phyloP scores from a whole-genome alignment of 2,113 vertebrate genomes.

The Leptocoma aspasia region DNA sequence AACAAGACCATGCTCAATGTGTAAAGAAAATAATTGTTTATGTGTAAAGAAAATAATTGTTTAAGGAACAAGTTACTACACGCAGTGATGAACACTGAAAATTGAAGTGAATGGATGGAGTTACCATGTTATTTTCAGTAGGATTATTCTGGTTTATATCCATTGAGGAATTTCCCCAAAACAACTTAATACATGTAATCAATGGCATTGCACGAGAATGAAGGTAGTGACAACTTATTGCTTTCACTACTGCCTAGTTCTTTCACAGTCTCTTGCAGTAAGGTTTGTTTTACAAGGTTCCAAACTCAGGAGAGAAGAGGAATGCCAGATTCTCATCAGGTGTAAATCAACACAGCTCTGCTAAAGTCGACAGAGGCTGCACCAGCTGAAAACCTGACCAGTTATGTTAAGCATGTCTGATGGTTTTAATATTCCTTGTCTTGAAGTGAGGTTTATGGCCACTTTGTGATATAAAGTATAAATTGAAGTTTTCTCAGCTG shows the following conservation, averaged over 20 bases:
- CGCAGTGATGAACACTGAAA: neutral
- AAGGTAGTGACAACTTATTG: neutral
- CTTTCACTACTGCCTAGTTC: neutral
- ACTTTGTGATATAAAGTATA: constrained; percentile 58
- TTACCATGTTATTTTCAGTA: neutral
- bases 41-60: constrained; percentile 30
- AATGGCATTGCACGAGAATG: neutral
- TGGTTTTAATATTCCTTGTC: constrained; percentile 26
- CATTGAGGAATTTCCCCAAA: neutral
- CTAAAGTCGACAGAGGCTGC: neutral
- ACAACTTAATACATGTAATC: neutral
- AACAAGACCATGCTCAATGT: neutral
- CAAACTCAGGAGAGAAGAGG: neutral
- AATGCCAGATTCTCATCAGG: neutral
- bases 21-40: constrained; percentile 39
- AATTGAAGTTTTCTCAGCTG: constrained; percentile 72
- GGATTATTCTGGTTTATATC: neutral
- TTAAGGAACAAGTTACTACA: neutral
- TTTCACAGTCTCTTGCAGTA: neutral
- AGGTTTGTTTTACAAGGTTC: neutral
- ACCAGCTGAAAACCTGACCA: neutral
- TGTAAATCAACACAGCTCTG: neutral
- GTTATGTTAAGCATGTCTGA: neutral
- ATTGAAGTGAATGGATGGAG: neutral
- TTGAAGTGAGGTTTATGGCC: constrained; percentile 61